phyloP scores from a whole-genome alignment of 2,113 vertebrate species.

The Phylloscopus trochiloides region DNA sequence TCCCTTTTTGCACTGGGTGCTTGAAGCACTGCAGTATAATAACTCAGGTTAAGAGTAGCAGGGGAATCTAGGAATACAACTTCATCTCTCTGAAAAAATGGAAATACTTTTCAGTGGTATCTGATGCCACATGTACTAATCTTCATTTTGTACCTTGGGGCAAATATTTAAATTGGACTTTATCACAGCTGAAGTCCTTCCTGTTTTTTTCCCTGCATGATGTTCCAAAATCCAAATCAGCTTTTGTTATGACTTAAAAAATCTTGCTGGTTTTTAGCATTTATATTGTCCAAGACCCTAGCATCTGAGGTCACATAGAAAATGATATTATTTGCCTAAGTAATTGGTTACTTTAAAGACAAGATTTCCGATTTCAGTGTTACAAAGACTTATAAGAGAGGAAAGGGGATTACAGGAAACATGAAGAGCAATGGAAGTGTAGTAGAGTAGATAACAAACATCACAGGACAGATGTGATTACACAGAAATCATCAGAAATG shows the following conservation, averaged over 20 bases:
- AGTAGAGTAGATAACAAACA: not conserved
- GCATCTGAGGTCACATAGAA: not conserved
- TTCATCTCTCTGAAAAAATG: not conserved
- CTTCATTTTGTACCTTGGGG: not conserved
- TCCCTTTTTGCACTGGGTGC: not conserved
- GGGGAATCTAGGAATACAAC: not conserved
- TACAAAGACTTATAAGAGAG: not conserved
- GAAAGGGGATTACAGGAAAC: not conserved
- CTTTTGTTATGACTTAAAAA: not conserved
- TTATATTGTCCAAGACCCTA: not conserved
- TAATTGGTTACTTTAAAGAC: not conserved
- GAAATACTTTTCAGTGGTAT: not conserved
- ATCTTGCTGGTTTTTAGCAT: not conserved
- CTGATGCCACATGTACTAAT: not conserved
- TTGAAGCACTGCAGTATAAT: not conserved
- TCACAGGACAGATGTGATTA: not conserved
- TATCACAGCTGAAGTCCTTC: not conserved
- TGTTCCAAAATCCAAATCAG: not conserved
- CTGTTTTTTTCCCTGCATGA: not conserved
- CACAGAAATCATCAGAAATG: not conserved
- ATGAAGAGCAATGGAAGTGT: not conserved
- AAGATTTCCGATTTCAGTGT: not conserved
- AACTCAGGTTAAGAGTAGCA: conserved; percentile 13
- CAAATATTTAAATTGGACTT: not conserved
- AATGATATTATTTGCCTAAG: not conserved